Evolutionary conservation across 30 jellyfish, hydroid and myxozoan genomes (phyloP).

Genomic region (Phacellophora camtschatica): DNA sequence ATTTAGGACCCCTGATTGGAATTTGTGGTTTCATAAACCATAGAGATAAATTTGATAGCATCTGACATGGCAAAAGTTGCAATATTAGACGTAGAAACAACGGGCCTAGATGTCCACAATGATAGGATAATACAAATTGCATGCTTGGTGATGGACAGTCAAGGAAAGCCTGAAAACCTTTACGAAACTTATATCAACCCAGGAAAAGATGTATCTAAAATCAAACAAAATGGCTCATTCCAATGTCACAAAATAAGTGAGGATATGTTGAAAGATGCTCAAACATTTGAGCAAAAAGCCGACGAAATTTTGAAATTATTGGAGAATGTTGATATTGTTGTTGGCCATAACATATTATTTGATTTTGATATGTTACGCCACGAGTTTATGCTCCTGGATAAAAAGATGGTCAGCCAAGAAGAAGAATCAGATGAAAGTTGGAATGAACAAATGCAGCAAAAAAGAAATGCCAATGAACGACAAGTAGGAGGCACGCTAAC

Average conservation of each 20-base stretch:
- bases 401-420: background rate
- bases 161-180: background rate
- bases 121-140: conserved; percentile 54
- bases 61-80: background rate
- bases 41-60: background rate
- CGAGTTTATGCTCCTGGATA: conserved; percentile 34
- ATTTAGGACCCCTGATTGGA: no score
- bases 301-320: conserved; percentile 1
- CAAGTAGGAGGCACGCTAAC: background rate
- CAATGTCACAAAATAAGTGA: background rate
- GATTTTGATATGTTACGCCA: conserved; percentile 22
- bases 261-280: conserved; percentile 2
- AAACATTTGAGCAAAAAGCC: background rate
- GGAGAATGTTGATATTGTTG: conserved; percentile 4
- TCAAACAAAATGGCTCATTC: background rate
- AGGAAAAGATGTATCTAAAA: conserved; percentile 14
- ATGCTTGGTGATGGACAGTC: background rate
- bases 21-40: no score
- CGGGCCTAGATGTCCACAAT: conserved; percentile 16
- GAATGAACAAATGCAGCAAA: background rate
- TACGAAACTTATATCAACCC: conserved; percentile 54
- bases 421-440: conserved; percentile 49
- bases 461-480: background rate
- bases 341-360: conserved; percentile 34
- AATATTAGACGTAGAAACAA: conserved; percentile 49